These are phyloP conservation scores for Tetragonula clypearis DNA, from an alignment of 1,140 invertebrate species.

Conservation along the genomic window DNA sequence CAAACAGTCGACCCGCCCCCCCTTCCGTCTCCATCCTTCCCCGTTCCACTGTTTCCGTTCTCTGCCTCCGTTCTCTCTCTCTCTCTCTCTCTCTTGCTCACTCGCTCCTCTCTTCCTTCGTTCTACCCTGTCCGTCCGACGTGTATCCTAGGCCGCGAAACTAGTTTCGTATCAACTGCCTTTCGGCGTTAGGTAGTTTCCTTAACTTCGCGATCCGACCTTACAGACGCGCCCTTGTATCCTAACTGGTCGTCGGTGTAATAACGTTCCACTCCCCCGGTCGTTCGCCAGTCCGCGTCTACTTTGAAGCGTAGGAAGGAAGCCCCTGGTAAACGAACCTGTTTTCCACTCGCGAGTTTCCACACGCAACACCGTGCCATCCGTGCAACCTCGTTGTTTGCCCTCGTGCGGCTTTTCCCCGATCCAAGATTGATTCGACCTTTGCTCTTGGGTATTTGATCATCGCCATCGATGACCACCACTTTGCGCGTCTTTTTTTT, in stretches of 20 bases:
- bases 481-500: not conserved
- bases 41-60: not conserved
- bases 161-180: conserved; percentile 70
- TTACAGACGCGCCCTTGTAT: conserved; percentile 55
- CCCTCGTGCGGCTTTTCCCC: not conserved
- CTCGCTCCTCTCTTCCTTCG: conserved; percentile 11
- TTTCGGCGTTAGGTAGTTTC: conserved; percentile 65
- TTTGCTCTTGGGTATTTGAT: not conserved
- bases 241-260: conserved; percentile 50
- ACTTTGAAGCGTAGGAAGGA: conserved; percentile 13
- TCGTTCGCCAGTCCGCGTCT: not conserved
- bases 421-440: not conserved
- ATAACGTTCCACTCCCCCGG: conserved; percentile 36
- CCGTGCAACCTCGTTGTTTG: not conserved
- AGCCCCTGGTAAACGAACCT: conserved; percentile 10
- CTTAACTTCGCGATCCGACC: conserved; percentile 60
- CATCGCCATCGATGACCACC: too few relatives aligned
- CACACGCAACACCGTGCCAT: not conserved
- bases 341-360: conserved; percentile 4
- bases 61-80: not conserved
- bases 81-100: conserved; percentile 7
- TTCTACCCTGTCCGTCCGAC: not conserved
- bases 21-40: conserved; percentile 4
- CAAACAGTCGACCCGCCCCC: conserved; percentile 62
- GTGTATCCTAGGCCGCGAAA: conserved; percentile 68